phyloP scores from a whole-genome alignment of 2,888 invertebrate genomes.

The Antheraea yamamai region DNA sequence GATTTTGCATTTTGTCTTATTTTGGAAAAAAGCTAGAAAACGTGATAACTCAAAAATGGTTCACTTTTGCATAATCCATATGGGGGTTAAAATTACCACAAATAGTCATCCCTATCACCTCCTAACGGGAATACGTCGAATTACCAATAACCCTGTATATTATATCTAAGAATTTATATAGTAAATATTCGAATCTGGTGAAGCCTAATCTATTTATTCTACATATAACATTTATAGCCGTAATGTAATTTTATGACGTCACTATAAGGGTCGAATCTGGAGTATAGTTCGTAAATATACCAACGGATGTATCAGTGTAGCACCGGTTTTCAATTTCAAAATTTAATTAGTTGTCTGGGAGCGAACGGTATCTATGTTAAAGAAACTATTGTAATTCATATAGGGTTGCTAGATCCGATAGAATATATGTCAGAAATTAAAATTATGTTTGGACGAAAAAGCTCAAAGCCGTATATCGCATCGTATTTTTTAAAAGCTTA shows the following conservation, averaged over 20 bases:
- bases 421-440: background rate
- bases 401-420: background rate
- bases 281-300: background rate
- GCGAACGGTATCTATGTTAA: background rate
- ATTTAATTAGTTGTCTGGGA: slow-evolving; percentile 12
- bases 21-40: too few species aligned
- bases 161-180: background rate
- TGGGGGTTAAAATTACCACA: too few species aligned
- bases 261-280: background rate
- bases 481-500: too few species aligned
- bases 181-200: background rate
- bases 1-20: too few species aligned
- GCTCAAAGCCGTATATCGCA: too few species aligned
- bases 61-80: too few species aligned
- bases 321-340: background rate
- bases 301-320: background rate
- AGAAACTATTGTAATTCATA: slow-evolving; percentile 9
- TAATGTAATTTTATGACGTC: background rate
- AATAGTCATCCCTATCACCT: too few species aligned
- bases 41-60: too few species aligned
- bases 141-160: too few species aligned
- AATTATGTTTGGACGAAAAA: background rate
- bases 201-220: background rate
- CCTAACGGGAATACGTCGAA: too few species aligned
- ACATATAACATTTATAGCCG: background rate